Conservation (phyloP, 2,797 vertebrate species). For the Bradypus variegatus region DNA sequence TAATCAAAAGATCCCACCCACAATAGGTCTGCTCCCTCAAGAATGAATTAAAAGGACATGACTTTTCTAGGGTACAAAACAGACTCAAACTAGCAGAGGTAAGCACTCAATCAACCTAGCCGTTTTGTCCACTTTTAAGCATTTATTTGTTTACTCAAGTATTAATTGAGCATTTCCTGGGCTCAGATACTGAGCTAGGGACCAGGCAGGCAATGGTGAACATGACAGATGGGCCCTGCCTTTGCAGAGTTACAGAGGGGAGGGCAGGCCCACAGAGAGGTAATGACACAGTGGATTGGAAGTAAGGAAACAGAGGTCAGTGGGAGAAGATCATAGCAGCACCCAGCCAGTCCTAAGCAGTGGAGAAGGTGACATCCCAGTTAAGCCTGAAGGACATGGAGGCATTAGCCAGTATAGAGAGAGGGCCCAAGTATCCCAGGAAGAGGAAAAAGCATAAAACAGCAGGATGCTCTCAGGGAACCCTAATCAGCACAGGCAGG, state of each 20-base stretch:
- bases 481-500: background rate
- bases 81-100: too few relatives aligned
- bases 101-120: background rate
- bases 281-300: fast-evolving
- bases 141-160: background rate
- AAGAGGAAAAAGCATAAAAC: background rate
- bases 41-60: too few relatives aligned
- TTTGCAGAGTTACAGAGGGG: background rate
- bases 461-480: background rate
- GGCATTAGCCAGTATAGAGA: too few relatives aligned
- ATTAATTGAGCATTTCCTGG: background rate
- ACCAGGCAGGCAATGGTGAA: background rate
- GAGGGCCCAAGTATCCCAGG: background rate
- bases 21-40: too few relatives aligned
- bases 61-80: too few relatives aligned
- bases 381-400: background rate
- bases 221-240: too few relatives aligned
- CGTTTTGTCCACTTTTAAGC: background rate
- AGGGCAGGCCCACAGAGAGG: background rate
- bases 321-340: background rate
- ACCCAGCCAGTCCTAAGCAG: background rate
- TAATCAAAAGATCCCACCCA: too few relatives aligned
- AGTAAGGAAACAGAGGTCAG: background rate
- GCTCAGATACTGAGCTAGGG: background rate
- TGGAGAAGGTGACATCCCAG: background rate